Evolutionary conservation across 2,888 invertebrate species (phyloP), one percentile per base, ranked within the genome.

Genomic region (Acanthoscelides obtectus): DNA sequence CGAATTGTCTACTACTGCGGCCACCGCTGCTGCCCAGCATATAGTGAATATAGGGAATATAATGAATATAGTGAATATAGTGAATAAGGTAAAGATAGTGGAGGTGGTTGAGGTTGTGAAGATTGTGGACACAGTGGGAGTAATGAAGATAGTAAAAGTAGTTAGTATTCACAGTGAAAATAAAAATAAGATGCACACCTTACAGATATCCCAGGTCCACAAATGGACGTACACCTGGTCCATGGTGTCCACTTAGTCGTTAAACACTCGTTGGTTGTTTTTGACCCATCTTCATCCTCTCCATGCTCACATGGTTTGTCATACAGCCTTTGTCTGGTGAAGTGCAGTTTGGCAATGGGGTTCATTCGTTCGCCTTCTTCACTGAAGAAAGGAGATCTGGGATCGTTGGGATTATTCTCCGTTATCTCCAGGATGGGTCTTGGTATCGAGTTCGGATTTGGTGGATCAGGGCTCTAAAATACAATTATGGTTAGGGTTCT

Each of bases 311-410:
- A 96, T 70, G 88, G 89, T 81, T 92, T 93, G 77, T 93, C 91
- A 79, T 94, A 93, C 0, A 94, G 88, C 72, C 95, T 88, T 77
- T 94, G 89, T 22, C 96, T 86, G 5, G 90, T 91, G 66, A 99
- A 87, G 70, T 92, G 90, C 4, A 99, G 85, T 22, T 91, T 88
- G 0, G 97, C 98, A 76, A 98, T 88, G 0, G 98, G 97, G 73
- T 94, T 90, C 90, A 98, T 95, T 21, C 92, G 92, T 2, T 86
- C 85, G 0, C 92, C 94, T 0, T 86, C 86, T 0, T 91, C 87
- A 82, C 94, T 94, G 84, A 91, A 97, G 86, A 98, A 99, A 0
- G 98, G 98, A 0, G 97, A 96, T 68, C 92, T 88, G 0, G 91
- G 90, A 84, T 96, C 93, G 79, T 92, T 92, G 0, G 96, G 96